A percentile compares a stretch with the other conserved stretches of the same genome.
phyloP scores from a whole-genome alignment of 2,113 vertebrate genomes.

The Chionis minor region DNA sequence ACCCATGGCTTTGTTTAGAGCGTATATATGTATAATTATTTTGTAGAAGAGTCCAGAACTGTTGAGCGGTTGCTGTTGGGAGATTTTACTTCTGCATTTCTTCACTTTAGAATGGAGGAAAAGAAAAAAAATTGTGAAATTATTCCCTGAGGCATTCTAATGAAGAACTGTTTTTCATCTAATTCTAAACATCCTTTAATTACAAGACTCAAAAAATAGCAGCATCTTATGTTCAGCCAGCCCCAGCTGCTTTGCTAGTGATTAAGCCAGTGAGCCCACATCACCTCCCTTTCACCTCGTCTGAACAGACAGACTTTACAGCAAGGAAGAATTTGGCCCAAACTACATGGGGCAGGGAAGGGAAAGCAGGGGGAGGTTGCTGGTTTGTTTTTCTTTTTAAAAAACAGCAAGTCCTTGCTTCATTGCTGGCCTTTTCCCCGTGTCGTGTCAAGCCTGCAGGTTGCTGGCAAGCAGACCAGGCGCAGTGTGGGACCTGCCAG shows the following conservation, averaged over 20 bases:
- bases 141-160: not conserved
- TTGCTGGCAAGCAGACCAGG: slow-evolving; percentile 25
- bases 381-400: not conserved
- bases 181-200: not conserved
- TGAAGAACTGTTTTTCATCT: not conserved
- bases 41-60: not conserved
- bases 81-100: not conserved
- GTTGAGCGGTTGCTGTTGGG: not conserved
- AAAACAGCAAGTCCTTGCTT: not conserved
- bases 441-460: not conserved
- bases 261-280: not conserved
- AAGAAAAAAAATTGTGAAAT: not conserved
- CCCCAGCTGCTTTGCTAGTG: not conserved
- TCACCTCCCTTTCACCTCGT: not conserved
- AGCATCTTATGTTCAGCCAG: not conserved
- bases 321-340: not conserved
- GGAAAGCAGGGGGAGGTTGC: not conserved
- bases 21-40: not conserved
- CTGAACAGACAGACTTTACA: not conserved
- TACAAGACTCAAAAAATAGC: not conserved
- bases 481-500: not conserved
- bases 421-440: not conserved
- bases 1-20: not conserved
- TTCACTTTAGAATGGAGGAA: not conserved
- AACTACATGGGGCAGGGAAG: not conserved